Evolutionary conservation across 2,113 vertebrate genomes (phyloP), one percentile per base, ranked within the genome.

Genomic region (Cyprinus carpio): DNA sequence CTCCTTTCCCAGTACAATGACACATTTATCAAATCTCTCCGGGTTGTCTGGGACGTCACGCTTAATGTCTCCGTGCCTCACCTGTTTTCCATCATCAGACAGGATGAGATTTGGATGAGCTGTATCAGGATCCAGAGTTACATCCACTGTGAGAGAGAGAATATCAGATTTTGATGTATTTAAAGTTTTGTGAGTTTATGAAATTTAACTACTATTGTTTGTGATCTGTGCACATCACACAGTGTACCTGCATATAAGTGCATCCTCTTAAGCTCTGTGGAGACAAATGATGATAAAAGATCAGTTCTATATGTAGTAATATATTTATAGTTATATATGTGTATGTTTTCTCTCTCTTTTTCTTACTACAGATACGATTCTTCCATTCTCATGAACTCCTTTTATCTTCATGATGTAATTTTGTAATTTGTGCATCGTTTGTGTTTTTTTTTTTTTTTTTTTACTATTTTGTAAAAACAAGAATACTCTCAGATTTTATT

Each of bases 81-180:
- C 18, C 23, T 65, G 62, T 29, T 71, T 40, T 71, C 67, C 67
- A 71, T 71, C 67, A 71, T 31, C 29, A 71, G 67, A 37, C 67
- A 71, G 67, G 4, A 71, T 71, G 67, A 71, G 67, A 9, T 20
- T 0, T 37, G 67, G 31, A 23, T 11, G 2, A 71, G 67, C 27
- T 18, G 31, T 71, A 20, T 34, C 65, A 37, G 31, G 27, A 20
- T 71, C 67, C 67, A 71, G 16, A 71, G 31, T 71, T 3, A 71
- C 15, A 71, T 71, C 18, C 4, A 37, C 67, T 34, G 31, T 1
- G 4, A 37, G 31, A 71, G 65, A 69, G 1, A 27, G 11, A 13
- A 40, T 1, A 40, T 9, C 34, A 4, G n/a, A 62, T 64, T 27
- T 27, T 64, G 10, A 64, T 64, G 11, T 27, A 64, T 64, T 27